Evolutionary conservation across 2,888 invertebrate genomes (phyloP), one percentile per base, ranked within the genome.

Genomic region (Stenchaetothrips biformis): DNA sequence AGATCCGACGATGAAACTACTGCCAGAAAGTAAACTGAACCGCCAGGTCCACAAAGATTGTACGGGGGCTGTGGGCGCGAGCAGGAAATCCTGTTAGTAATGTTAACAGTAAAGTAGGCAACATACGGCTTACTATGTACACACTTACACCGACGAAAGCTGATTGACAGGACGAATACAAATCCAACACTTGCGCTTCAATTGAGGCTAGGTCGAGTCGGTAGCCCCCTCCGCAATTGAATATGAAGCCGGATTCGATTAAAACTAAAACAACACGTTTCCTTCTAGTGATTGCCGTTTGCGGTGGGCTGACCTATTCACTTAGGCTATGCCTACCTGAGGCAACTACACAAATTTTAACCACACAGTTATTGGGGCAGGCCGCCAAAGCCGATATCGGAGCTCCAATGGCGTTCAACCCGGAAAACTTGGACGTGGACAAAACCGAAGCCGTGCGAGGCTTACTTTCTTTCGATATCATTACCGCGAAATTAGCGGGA

Each of bases 101-200:
- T 37, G 37, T 37, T 2, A 37, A 37, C 37, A 37, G 37, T 37
- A 37, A 37, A 37, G 37, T 37, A 37, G 37, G 37, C 37, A 37
- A 37, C 37, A 37, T 37, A 37, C 37, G 37, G 37, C 37, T 37
- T 37, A 37, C 37, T 37, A 37, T 74, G 11, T 74, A 7, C 9
- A 8, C 67, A 21, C 67, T 25, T 74, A 74, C 67, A 21, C 1
- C 25, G 9, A 74, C 67, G 67, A 74, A 74, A 74, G 67, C 67
- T 74, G 67, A 74, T 74, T 74, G 67, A 74, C 67, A 74, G 67
- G 67, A 74, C 9, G 67, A 74, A 74, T 74, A 74, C 67, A 74
- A 74, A 74, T 74, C 67, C 67, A 74, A 74, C 67, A 74, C 25
- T 11, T 25, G 21, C 11, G 25, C 67, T 74, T 25, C 67, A 25